A percentile compares a stretch with the other conserved stretches of the same genome.
Conservation (phyloP, 2,113 vertebrate genomes). For the Malurus elegans region DNA sequence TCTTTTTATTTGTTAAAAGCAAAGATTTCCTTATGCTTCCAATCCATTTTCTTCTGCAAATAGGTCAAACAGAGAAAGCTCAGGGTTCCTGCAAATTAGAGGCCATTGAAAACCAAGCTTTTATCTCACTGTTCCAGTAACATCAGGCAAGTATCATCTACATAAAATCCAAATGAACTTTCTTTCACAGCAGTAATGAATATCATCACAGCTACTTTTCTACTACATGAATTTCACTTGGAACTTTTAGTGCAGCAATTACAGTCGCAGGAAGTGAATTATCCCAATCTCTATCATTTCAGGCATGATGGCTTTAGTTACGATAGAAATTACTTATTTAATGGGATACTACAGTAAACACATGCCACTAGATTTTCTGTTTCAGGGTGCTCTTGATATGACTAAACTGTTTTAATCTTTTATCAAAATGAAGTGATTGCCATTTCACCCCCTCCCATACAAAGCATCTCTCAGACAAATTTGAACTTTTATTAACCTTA, state of each 20-base stretch:
- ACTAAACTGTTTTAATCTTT: conserved; percentile 16
- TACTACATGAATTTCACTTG: not conserved
- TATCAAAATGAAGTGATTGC: conserved; percentile 12
- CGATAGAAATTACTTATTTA: not conserved
- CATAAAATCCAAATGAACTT: not conserved
- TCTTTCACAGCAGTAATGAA: not conserved
- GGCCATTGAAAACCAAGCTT: not conserved
- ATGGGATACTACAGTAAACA: conserved; percentile 26
- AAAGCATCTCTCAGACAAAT: not conserved
- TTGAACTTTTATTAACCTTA: not conserved
- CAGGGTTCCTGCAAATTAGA: not conserved
- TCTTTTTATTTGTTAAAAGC: not conserved
- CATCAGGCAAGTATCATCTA: not conserved
- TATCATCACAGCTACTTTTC: conserved; percentile 1
- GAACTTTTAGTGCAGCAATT: conserved; percentile 42
- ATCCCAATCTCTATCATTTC: conserved; percentile 19
- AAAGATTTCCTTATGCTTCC: conserved; percentile 1
- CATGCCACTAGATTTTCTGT: not conserved
- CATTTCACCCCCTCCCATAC: not conserved
- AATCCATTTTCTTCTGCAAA: not conserved
- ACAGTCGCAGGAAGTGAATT: conserved; percentile 28
- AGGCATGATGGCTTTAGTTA: conserved; percentile 1
- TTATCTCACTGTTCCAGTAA: not conserved
- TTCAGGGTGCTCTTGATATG: not conserved
- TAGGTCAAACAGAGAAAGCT: not conserved